A percentile compares a stretch with the other conserved stretches of the same genome.
Conservation (phyloP, 2,888 invertebrate species). For the Trissolcus brochymenae region DNA sequence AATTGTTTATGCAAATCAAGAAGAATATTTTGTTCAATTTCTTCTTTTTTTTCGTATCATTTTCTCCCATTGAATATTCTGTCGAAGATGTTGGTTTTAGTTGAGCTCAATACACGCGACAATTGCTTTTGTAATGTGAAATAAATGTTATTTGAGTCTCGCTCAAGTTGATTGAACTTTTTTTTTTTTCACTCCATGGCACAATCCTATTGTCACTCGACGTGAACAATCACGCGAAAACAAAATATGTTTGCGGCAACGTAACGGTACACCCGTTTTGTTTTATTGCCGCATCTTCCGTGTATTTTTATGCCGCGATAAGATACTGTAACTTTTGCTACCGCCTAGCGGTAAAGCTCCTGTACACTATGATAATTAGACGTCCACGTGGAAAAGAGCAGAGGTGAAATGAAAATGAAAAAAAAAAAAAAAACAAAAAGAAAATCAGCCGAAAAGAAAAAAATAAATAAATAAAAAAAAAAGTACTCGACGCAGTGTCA, state of each 20-base stretch:
- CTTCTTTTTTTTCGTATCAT: too few species aligned
- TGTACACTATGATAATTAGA: constrained; percentile 33
- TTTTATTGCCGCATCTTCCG: constrained; percentile 33
- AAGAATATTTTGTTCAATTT: not conserved
- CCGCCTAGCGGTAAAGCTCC: constrained; percentile 44
- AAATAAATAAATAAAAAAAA: too few species aligned
- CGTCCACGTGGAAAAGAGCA: constrained; percentile 20
- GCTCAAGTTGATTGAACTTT: constrained; percentile 3
- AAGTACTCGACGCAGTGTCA: not conserved
- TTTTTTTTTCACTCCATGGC: constrained; percentile 65
- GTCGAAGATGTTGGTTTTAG: constrained; percentile 38
- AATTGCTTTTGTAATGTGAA: constrained; percentile 56
- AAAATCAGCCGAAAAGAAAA: too few species aligned
- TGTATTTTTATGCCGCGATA: constrained; percentile 37
- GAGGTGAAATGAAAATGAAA: too few species aligned
- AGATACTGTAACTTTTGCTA: constrained; percentile 33
- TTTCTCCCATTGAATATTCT: constrained; percentile 11
- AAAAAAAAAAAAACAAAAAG: too few species aligned
- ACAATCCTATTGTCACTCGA: constrained; percentile 67
- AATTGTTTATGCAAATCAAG: not conserved
- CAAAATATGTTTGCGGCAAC: constrained; percentile 52
- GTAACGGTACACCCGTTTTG: constrained; percentile 47
- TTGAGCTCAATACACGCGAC: constrained; percentile 49
- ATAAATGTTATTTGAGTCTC: constrained; percentile 59
- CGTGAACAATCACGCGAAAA: constrained; percentile 55